These are phyloP conservation scores for Syrista parreyssii DNA, from an alignment of 2,888 invertebrate species.

Conservation along the genomic window DNA sequence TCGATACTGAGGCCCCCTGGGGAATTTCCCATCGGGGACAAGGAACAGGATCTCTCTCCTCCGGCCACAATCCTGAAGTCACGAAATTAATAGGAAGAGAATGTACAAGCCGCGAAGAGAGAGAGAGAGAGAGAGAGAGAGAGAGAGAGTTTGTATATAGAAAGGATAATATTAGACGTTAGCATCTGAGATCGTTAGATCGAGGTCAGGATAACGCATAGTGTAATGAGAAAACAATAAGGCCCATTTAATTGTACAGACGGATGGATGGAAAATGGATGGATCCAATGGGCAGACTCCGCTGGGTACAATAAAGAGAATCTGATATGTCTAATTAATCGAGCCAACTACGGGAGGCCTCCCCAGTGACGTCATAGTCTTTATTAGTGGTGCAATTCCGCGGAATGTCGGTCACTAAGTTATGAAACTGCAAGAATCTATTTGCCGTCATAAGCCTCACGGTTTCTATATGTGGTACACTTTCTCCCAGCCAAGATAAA, in stretches of 20 bases:
- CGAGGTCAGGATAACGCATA: background rate
- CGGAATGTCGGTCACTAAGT: constrained; percentile 62
- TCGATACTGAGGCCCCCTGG: background rate
- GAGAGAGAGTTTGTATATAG: background rate
- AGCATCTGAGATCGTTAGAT: background rate
- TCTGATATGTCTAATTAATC: constrained; percentile 8
- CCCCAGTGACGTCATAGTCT: constrained; percentile 52
- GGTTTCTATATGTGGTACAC: constrained; percentile 45
- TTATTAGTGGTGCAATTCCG: constrained; percentile 57
- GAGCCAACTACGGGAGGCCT: constrained; percentile 35
- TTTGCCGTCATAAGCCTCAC: constrained; percentile 35
- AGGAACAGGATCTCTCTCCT: background rate
- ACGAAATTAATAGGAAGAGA: background rate
- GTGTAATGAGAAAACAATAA: background rate
- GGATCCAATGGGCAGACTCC: background rate
- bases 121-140: background rate
- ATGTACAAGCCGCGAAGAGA: background rate
- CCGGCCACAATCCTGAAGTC: background rate
- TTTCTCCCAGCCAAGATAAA: constrained; percentile 55
- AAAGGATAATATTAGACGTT: background rate
- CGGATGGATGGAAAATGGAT: background rate
- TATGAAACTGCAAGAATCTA: constrained; percentile 62
- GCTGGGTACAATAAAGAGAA: background rate
- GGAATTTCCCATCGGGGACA: background rate
- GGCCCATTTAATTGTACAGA: background rate